Conservation (phyloP, 2,888 invertebrate genomes). For the Lasioglossum calceatum region DNA sequence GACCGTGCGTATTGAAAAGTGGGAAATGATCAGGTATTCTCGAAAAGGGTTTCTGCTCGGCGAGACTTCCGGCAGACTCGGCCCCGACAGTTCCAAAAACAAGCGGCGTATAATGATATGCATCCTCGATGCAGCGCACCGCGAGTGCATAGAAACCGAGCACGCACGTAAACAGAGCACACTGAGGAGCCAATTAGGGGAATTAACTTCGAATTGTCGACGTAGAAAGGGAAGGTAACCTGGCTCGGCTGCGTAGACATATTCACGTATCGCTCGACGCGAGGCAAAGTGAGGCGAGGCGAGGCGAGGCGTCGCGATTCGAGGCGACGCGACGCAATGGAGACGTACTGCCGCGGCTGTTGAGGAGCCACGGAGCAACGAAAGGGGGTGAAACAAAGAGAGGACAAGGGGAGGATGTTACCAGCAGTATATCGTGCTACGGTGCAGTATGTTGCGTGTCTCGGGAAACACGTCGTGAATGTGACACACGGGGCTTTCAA, state of each 20-base stretch:
- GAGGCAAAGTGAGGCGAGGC: constrained; percentile 5
- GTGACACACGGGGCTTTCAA: constrained; percentile 81
- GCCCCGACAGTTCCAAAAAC: constrained; percentile 24
- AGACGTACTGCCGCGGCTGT: constrained; percentile 47
- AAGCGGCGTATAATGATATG: constrained; percentile 12
- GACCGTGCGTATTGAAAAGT: not conserved
- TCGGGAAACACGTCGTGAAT: constrained; percentile 80
- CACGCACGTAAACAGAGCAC: constrained; percentile 46
- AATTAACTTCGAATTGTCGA: constrained; percentile 73
- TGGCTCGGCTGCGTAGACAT: constrained; percentile 47
- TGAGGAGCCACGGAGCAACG: constrained; percentile 20
- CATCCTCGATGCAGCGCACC: constrained; percentile 3
- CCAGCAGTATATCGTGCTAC: constrained; percentile 66
- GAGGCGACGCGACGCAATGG: constrained; percentile 43
- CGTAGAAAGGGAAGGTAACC: constrained; percentile 55
- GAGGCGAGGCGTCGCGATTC: not conserved
- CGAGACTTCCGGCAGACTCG: not conserved
- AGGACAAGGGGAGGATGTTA: constrained; percentile 58
- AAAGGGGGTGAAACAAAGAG: constrained; percentile 41
- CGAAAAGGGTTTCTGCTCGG: not conserved
- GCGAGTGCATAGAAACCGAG: constrained; percentile 11
- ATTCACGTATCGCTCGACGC: constrained; percentile 61
- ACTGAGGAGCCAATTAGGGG: constrained; percentile 68
- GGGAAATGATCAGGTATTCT: not conserved
- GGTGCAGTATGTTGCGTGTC: constrained; percentile 74